Evolutionary conservation across 1,140 invertebrate genomes (phyloP).

Genomic region (Drosophila simulans): DNA sequence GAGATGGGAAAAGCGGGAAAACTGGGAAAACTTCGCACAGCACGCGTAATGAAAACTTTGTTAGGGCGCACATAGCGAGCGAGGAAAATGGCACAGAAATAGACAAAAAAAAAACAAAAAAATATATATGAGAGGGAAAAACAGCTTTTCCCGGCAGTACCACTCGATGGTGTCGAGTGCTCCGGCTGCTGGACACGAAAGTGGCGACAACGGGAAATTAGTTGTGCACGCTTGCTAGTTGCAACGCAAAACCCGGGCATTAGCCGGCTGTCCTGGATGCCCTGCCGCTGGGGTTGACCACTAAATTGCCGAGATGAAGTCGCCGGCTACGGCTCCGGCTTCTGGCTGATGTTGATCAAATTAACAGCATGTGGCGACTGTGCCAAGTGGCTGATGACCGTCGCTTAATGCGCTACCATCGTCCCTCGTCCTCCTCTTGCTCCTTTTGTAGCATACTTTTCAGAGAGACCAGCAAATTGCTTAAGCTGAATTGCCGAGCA

Average conservation of each 20-base stretch:
- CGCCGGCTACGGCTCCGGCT: constrained; percentile 19
- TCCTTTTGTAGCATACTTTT: constrained; percentile 63
- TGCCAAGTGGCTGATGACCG: constrained; percentile 48
- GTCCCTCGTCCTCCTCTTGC: not conserved
- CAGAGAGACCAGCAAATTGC: constrained; percentile 63
- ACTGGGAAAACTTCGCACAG: constrained; percentile 45
- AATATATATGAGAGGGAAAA: constrained; percentile 1
- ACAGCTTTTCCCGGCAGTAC: constrained; percentile 23
- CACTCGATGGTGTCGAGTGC: constrained; percentile 62
- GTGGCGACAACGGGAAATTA: constrained; percentile 78
- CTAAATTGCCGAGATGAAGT: constrained; percentile 76
- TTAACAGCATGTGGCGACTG: constrained; percentile 74
- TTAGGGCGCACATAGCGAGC: constrained; percentile 39
- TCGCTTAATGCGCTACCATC: constrained; percentile 23
- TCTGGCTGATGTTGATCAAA: constrained; percentile 69
- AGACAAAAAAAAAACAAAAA: not conserved
- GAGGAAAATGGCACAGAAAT: constrained; percentile 9
- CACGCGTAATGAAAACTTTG: constrained; percentile 78
- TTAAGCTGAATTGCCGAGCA: constrained; percentile 36
- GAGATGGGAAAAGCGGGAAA: not conserved
- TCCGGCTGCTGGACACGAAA: constrained; percentile 32
- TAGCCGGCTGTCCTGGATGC: constrained; percentile 48
- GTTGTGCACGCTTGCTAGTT: constrained; percentile 62
- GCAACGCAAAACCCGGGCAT: constrained; percentile 63
- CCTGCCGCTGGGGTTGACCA: constrained; percentile 61